phyloP scores from a whole-genome alignment of 2,888 invertebrate genomes.

The Drosophila nigritarsus region DNA sequence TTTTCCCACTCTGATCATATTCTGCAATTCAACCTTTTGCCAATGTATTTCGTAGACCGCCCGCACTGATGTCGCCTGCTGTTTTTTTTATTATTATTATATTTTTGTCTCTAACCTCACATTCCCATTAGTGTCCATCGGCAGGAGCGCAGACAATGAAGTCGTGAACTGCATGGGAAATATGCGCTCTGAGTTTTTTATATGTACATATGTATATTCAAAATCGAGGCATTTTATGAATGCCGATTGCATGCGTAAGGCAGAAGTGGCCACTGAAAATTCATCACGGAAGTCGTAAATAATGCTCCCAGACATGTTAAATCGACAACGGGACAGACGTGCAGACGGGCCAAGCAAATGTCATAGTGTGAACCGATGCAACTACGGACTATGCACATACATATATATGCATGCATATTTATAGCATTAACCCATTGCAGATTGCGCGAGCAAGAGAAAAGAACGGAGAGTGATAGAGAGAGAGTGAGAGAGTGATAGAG shows the following conservation, averaged over 20 bases:
- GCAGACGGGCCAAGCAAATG: constrained; percentile 56
- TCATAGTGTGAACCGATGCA: constrained; percentile 66
- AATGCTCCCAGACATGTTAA: constrained; percentile 56
- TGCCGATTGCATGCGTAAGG: constrained; percentile 58
- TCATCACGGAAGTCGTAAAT: constrained; percentile 77
- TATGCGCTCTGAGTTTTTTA: constrained; percentile 34
- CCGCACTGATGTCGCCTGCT: constrained; percentile 33
- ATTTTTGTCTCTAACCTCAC: constrained; percentile 4
- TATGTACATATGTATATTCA: constrained; percentile 48
- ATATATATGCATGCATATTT: constrained; percentile 49
- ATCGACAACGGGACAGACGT: constrained; percentile 41
- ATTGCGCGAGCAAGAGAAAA: constrained; percentile 2
- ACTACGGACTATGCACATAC: constrained; percentile 21
- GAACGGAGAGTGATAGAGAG: neutral
- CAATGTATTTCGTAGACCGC: constrained; percentile 36
- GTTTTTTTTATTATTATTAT: constrained; percentile 4
- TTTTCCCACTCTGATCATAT: constrained; percentile 10
- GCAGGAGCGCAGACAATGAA: constrained; percentile 52
- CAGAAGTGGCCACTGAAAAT: constrained; percentile 65
- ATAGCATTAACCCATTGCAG: constrained; percentile 63
- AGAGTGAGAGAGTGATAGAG: neutral
- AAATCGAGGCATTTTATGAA: constrained; percentile 70
- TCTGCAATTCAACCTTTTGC: constrained; percentile 12
- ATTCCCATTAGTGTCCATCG: constrained; percentile 47
- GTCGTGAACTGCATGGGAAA: constrained; percentile 70